These are phyloP conservation scores for Bos taurus DNA, from an alignment of 2,113 vertebrate genomes.

Conservation along the genomic window ARS-UCD2.0 NC_037356.1:41690001-41690500, in stretches of 20 bases:
- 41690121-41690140: background rate
- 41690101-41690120: background rate
- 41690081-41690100: background rate
- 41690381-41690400: too few species aligned
- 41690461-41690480: background rate
- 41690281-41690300: background rate
- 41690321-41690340: background rate
- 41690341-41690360: background rate
- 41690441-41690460: background rate
- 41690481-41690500: background rate
- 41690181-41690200: background rate
- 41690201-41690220: background rate
- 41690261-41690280: background rate
- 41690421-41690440: background rate
- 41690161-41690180: background rate
- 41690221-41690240: background rate
- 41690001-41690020: background rate
- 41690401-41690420: background rate
- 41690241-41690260: background rate
- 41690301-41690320: background rate
- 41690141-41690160: background rate
- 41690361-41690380: background rate
- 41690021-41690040: background rate
- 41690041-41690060: background rate
- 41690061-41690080: background rate